Evolutionary conservation across 64 coral and sea anemone genomes (phyloP).

Genomic region (Montipora cactus): DNA sequence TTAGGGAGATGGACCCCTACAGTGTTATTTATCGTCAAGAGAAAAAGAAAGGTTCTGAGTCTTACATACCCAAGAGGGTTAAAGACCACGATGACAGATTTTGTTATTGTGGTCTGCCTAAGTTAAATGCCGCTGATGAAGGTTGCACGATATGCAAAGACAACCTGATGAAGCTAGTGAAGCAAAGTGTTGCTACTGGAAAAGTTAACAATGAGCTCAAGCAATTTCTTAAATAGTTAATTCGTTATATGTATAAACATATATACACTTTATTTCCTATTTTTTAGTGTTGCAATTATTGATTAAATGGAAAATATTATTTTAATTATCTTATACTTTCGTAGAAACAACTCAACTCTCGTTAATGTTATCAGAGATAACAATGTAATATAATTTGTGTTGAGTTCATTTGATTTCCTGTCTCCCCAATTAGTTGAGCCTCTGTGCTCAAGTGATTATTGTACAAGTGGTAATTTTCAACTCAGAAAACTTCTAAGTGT

Average conservation of each 20-base stretch:
- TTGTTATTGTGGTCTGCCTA: constrained; percentile 29
- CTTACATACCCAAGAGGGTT: constrained; percentile 41
- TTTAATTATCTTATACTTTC: background rate
- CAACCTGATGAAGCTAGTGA: background rate
- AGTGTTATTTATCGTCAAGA: constrained; percentile 16
- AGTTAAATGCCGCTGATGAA: background rate
- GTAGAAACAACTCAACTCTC: background rate
- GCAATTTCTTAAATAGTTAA: background rate
- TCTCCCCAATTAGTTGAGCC: no score
- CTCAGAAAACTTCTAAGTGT: constrained; percentile 9
- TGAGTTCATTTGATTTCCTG: background rate
- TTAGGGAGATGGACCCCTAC: constrained; percentile 37
- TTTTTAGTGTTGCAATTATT: background rate
- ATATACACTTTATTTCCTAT: background rate
- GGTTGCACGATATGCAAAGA: background rate
- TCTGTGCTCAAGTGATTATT: background rate
- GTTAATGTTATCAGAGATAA: constrained; percentile 7
- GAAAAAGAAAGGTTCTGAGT: constrained; percentile 21
- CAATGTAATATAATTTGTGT: background rate
- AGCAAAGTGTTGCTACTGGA: background rate
- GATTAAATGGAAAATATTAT: background rate
- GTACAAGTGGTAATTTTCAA: background rate
- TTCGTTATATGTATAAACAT: background rate
- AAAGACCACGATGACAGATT: background rate
- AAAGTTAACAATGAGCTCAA: background rate